phyloP scores from a whole-genome alignment of 2,888 invertebrate genomes.

The Erebia aethiops region DNA sequence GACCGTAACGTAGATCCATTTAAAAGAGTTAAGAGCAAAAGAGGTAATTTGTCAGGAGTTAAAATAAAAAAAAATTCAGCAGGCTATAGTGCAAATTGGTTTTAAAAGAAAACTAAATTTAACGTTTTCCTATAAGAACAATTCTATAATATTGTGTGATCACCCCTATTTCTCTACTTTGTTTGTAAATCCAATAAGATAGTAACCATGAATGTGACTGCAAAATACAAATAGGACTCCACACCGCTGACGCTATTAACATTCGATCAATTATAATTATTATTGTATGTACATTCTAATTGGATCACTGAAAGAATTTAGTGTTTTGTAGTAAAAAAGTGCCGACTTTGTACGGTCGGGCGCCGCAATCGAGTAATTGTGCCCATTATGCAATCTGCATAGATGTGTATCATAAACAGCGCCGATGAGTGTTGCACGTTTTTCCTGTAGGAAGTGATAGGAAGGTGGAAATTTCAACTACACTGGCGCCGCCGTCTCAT shows the following conservation, averaged over 20 bases:
- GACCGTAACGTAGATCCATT: no score
- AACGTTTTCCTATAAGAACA: no score
- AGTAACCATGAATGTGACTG: no score
- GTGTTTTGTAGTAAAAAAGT: background rate
- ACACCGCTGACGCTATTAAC: background rate
- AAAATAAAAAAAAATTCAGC: no score
- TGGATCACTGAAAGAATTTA: background rate
- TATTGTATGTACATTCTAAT: background rate
- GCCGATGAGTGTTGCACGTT: background rate
- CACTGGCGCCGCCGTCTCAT: background rate
- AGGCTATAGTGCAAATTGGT: no score
- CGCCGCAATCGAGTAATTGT: background rate
- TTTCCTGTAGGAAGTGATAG: slow-evolving; percentile 1
- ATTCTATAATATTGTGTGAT: no score
- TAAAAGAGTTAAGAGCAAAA: no score
- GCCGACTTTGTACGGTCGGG: background rate
- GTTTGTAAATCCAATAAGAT: no score
- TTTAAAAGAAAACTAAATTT: no score
- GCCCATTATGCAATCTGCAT: slow-evolving; percentile 11
- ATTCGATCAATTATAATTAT: background rate
- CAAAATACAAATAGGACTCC: background rate
- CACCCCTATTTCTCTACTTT: no score
- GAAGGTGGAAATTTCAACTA: background rate
- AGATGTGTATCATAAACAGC: background rate
- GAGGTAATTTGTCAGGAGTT: no score